Conservation (phyloP, 2,888 invertebrate species). For the Meiosimyza platycephala region DNA sequence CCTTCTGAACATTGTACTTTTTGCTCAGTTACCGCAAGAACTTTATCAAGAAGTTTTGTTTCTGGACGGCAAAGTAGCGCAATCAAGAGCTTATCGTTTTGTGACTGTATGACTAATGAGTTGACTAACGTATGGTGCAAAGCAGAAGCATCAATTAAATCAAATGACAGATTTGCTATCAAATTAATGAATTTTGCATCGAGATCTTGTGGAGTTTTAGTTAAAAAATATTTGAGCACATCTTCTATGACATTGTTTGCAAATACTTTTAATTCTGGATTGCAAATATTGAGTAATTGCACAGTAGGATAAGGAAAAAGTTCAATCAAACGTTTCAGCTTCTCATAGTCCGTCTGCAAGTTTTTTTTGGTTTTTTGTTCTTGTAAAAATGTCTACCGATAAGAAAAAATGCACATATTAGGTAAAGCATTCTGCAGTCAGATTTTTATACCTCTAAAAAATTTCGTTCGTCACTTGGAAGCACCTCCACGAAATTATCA, state of each 20-base stretch:
- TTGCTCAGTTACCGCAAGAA: slow-evolving; percentile 46
- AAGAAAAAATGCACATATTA: neutral
- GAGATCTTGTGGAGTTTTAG: slow-evolving; percentile 37
- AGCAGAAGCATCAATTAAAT: slow-evolving; percentile 46
- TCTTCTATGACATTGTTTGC: slow-evolving; percentile 45
- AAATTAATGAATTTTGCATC: slow-evolving; percentile 50
- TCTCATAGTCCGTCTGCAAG: slow-evolving; percentile 37
- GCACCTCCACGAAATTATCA: slow-evolving; percentile 48
- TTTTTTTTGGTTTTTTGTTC: neutral
- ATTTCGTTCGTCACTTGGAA: slow-evolving; percentile 48
- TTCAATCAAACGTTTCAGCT: slow-evolving; percentile 42
- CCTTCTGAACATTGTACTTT: slow-evolving; percentile 43
- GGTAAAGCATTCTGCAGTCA: neutral
- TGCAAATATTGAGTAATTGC: slow-evolving; percentile 48
- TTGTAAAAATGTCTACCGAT: slow-evolving; percentile 11
- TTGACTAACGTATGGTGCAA: slow-evolving; percentile 46
- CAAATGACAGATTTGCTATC: slow-evolving; percentile 54
- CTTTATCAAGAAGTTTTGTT: slow-evolving; percentile 46
- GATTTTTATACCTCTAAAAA: slow-evolving; percentile 48
- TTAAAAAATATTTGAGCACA: slow-evolving; percentile 46
- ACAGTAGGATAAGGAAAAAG: slow-evolving; percentile 51
- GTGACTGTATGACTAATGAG: slow-evolving; percentile 30
- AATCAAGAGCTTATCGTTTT: slow-evolving; percentile 49
- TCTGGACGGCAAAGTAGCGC: slow-evolving; percentile 54
- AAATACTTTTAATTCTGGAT: slow-evolving; percentile 45